Conservation (phyloP, 2,797 vertebrate genomes). For the Limnodromus scolopaceus region DNA sequence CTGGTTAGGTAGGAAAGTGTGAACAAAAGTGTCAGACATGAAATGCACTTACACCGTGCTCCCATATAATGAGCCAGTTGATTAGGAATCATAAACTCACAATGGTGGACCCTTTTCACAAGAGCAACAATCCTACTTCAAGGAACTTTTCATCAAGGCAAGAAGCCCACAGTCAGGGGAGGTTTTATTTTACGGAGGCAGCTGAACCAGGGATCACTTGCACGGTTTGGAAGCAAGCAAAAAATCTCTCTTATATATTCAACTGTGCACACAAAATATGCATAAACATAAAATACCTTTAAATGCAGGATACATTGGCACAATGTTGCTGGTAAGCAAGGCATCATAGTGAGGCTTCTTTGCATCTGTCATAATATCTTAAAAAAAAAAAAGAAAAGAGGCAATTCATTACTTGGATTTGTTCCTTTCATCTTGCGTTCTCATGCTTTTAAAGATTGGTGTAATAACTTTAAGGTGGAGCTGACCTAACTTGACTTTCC, state of each 20-base stretch:
- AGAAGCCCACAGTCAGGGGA: neutral
- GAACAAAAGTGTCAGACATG: neutral
- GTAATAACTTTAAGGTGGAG: neutral
- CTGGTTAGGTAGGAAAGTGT: neutral
- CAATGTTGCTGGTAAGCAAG: constrained; percentile 86
- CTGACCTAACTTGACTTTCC: neutral
- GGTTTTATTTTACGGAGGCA: neutral
- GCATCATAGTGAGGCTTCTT: constrained; percentile 83
- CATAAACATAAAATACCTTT: constrained; percentile 82
- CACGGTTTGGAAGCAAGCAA: neutral
- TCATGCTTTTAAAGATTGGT: neutral
- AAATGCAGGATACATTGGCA: constrained; percentile 91
- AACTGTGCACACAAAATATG: neutral
- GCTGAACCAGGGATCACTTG: neutral
- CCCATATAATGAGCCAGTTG: neutral
- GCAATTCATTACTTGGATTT: neutral
- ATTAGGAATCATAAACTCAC: neutral
- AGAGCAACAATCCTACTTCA: neutral
- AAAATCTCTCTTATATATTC: neutral
- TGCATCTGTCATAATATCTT: constrained; percentile 75
- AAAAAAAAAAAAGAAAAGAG: neutral
- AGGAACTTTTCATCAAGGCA: neutral
- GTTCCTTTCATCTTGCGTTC: neutral
- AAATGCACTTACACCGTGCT: neutral
- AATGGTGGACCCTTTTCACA: neutral